Evolutionary conservation across 2,113 vertebrate genomes (phyloP), one percentile per base, ranked within the genome.

Genomic region (Antigone vipio): DNA sequence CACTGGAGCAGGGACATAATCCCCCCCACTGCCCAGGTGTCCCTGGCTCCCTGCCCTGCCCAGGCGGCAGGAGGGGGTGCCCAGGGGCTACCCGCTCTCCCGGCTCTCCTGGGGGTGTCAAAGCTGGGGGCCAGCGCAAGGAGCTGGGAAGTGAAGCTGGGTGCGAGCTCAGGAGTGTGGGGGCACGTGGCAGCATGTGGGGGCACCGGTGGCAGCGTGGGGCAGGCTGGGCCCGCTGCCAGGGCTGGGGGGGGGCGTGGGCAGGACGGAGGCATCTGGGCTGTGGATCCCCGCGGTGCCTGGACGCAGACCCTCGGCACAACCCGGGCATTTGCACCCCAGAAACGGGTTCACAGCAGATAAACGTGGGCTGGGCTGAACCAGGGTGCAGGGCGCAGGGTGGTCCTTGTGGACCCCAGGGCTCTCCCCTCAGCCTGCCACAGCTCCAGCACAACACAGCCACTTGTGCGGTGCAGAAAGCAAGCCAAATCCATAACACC

Each of bases 221-320:
- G 78, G 34, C 64, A 85, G 66, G 40, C 45, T 42, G n/a, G 47
- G 50, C 29, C 42, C 1, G 2, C 8, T 38, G 71, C 38, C 1
- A 8, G n/a, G 34, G 32, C 26, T 66, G 29, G 42, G n/a, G 35
- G 21, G 38, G 38, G 38, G 12, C 29, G 29, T 3, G 0, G 29
- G 22, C 53, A 58, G 56, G 35, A 74, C 0, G 0, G 72, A 47
- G 15, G 6, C 32, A 1, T 66, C 14, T 0, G 3, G 30, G n/a
- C 82, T 78, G 40, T 15, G 72, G 38, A 6, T 64, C 34, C 16
- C 60, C 0, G 0, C 0, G 0, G 44, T 11, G n/a, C 38, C 67
- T 6, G 21, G 34, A 26, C 44, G 24, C 44, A 32, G 26, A n/a
- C 13, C 15, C 21, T 53, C 6, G 15, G 55, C 27, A 86, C 32